Conservation (phyloP, 2,113 vertebrate genomes). For the Mormoops blainvillei region DNA sequence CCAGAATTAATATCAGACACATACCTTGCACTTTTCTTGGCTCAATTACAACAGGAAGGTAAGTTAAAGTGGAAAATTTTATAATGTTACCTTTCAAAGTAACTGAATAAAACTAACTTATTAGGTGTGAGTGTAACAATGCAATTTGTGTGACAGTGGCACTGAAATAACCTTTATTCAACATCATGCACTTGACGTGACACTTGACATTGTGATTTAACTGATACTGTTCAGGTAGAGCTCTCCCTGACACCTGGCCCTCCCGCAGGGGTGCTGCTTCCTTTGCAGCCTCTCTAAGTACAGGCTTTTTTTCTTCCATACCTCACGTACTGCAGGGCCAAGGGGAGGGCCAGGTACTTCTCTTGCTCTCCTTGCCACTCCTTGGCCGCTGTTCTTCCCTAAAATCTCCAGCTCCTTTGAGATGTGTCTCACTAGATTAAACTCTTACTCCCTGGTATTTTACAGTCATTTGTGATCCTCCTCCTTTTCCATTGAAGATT, state of each 20-base stretch:
- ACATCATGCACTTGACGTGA: too few relatives aligned
- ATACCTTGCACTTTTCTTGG: slow-evolving; percentile 98
- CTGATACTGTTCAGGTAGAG: neutral
- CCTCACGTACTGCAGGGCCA: neutral
- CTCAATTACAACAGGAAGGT: slow-evolving; percentile 99
- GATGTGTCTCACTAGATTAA: neutral
- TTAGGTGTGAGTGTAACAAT: neutral
- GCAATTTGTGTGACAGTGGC: neutral
- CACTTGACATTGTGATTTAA: neutral
- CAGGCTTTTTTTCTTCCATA: neutral
- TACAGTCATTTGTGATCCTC: neutral
- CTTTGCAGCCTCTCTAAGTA: neutral
- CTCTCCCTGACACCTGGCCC: neutral
- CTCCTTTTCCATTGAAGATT: neutral
- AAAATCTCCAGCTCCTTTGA: neutral
- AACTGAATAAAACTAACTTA: slow-evolving; percentile 34
- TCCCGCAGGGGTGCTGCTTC: neutral
- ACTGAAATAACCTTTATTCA: neutral
- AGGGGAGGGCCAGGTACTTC: neutral
- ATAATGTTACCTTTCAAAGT: slow-evolving; percentile 59
- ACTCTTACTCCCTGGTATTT: neutral
- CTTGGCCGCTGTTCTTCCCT: neutral
- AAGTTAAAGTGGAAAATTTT: slow-evolving; percentile 74
- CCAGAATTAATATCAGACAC: slow-evolving; percentile 99
- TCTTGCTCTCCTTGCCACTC: neutral